phyloP scores from a whole-genome alignment of 37 sponge, comb jelly and placozoan genomes.

The Ianthella basta region DNA sequence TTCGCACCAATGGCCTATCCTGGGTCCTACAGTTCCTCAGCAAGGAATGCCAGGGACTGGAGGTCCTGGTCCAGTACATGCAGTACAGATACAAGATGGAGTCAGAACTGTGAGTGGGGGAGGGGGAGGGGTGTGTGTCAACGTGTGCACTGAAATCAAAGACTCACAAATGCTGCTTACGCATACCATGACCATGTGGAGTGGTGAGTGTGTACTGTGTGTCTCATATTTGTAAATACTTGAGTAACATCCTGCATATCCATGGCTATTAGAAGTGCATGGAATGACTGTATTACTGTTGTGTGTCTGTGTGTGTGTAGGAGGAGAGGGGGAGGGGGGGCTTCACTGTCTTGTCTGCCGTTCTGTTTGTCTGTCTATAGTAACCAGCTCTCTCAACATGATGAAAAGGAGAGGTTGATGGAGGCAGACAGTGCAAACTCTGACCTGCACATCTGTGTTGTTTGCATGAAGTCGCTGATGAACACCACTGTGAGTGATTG shows the following conservation, averaged over 20 bases:
- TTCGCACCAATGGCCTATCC: constrained; percentile 66
- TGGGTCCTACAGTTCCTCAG: constrained; percentile 85
- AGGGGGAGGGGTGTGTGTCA: no score
- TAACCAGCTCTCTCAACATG: neutral
- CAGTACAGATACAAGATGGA: constrained; percentile 63
- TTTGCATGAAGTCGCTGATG: constrained; percentile 89
- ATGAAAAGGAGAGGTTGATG: constrained; percentile 9
- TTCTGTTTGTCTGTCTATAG: neutral
- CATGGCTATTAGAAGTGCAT: no score
- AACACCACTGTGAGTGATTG: constrained; percentile 74
- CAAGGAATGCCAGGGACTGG: constrained; percentile 64
- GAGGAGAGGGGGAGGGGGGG: no score
- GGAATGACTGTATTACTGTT: no score
- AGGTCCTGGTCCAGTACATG: constrained; percentile 72
- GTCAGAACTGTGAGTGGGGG: constrained; percentile 31
- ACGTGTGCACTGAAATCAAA: neutral
- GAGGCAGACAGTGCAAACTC: constrained; percentile 19
- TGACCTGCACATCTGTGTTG: constrained; percentile 84
- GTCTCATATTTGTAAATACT: no score
- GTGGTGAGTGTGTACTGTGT: no score
- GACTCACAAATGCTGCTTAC: no score
- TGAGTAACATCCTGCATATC: no score
- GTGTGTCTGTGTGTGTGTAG: no score
- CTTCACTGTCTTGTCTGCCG: no score
- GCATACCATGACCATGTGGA: no score